Evolutionary conservation across 2,113 vertebrate species (phyloP).

Genomic region (Stigmatopora nigra): DNA sequence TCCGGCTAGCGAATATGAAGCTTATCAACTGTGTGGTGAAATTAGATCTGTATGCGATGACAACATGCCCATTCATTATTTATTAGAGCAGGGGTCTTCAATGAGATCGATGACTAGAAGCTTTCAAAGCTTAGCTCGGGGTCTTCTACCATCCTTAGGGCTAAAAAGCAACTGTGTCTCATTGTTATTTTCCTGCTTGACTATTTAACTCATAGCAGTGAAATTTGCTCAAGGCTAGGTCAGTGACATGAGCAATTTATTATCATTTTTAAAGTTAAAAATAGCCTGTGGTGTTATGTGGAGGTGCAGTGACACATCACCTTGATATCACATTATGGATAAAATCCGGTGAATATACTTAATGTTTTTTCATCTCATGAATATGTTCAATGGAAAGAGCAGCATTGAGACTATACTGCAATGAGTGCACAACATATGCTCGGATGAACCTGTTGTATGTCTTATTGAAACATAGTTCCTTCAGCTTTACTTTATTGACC

Average conservation of each 20-base stretch:
- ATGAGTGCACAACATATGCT: conserved; percentile 26
- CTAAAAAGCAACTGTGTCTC: conserved; percentile 10
- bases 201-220: conserved; percentile 10
- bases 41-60: conserved; percentile 63
- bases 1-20: conserved; percentile 38
- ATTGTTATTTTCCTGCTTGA: conserved; percentile 2
- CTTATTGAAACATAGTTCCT: conserved; percentile 42
- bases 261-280: not conserved
- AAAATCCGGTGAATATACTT: not conserved
- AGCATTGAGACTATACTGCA: conserved; percentile 26
- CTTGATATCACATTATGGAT: not conserved
- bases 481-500: conserved; percentile 26
- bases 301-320: not conserved
- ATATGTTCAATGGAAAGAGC: conserved; percentile 27
- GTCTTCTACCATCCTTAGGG: conserved; percentile 23
- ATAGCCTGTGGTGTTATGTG: not conserved
- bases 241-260: conserved; percentile 4
- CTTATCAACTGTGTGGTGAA: conserved; percentile 65
- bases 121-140: conserved; percentile 57
- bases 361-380: not conserved
- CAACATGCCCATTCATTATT: conserved; percentile 73
- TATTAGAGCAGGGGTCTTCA: conserved; percentile 53
- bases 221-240: conserved; percentile 17
- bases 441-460: conserved; percentile 38
- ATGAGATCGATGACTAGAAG: conserved; percentile 57